A percentile compares a stretch with the other conserved stretches of the same genome.
Evolutionary conservation across 2,797 vertebrate species (phyloP).

Genomic region (Tapera naevia): DNA sequence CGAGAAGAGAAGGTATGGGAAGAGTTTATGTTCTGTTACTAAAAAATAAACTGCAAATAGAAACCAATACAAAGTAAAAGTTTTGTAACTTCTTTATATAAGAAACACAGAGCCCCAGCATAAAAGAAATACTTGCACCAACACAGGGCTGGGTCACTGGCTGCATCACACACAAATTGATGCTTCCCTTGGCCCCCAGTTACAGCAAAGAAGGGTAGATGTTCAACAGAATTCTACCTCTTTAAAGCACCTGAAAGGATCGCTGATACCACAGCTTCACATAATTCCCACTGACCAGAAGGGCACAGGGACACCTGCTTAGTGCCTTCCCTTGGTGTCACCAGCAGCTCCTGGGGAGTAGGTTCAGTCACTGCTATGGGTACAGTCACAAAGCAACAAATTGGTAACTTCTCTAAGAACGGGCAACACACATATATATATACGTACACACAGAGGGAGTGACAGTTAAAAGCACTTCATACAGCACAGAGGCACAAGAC

Average conservation of each 20-base stretch:
- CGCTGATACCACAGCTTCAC: background rate
- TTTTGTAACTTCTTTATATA: background rate
- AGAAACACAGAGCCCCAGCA: background rate
- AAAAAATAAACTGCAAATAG: background rate
- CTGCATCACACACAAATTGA: background rate
- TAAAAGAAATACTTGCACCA: background rate
- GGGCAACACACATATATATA: too few relatives aligned
- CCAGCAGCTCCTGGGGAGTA: too few relatives aligned
- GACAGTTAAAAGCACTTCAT: background rate
- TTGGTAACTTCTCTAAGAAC: background rate
- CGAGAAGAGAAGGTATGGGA: background rate
- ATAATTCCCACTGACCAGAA: background rate
- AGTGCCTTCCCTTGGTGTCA: background rate
- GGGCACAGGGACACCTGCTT: too few relatives aligned
- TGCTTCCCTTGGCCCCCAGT: background rate
- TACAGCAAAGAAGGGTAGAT: background rate
- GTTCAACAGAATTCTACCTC: background rate
- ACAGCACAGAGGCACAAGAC: background rate
- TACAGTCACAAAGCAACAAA: background rate
- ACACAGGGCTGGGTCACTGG: background rate
- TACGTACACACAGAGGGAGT: fast-evolving
- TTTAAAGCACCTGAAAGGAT: background rate
- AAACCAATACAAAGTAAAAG: background rate
- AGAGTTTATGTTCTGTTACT: background rate
- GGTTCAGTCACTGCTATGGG: background rate